phyloP scores from a whole-genome alignment of 2,888 invertebrate species.

The Parthenolecanium corni region DNA sequence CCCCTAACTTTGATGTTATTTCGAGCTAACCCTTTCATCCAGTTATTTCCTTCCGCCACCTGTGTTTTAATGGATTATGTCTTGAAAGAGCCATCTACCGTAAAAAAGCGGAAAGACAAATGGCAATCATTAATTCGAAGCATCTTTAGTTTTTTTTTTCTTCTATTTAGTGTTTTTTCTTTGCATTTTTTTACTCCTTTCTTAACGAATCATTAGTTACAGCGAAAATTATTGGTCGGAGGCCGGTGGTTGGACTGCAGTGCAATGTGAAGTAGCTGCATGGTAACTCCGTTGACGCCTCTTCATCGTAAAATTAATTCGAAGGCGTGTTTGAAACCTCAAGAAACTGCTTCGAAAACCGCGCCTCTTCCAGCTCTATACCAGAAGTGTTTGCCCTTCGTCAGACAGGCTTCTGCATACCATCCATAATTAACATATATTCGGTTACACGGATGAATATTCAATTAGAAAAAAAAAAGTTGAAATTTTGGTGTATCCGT shows the following conservation, averaged over 20 bases:
- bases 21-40: too few species aligned
- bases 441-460: conserved; percentile 1
- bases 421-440: conserved; percentile 3
- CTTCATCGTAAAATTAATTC: conserved; percentile 26
- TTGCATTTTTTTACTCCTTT: neutral
- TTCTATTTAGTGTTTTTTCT: neutral
- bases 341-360: conserved; percentile 20
- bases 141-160: too few species aligned
- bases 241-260: neutral
- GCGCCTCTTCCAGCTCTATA: conserved; percentile 15
- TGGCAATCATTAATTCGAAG: too few species aligned
- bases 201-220: conserved; percentile 22
- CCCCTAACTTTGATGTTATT: too few species aligned
- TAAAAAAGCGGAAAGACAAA: too few species aligned
- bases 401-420: neutral
- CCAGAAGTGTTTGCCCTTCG: neutral
- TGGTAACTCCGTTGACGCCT: conserved; percentile 22
- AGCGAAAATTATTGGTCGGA: conserved; percentile 23
- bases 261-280: neutral
- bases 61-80: too few species aligned
- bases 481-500: neutral
- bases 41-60: too few species aligned
- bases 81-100: too few species aligned
- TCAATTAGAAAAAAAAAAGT: too few species aligned
- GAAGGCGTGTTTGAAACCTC: conserved; percentile 23